Evolutionary conservation across 2,113 vertebrate species (phyloP), one percentile per base, ranked within the genome.

Genomic region (Podiceps cristatus): DNA sequence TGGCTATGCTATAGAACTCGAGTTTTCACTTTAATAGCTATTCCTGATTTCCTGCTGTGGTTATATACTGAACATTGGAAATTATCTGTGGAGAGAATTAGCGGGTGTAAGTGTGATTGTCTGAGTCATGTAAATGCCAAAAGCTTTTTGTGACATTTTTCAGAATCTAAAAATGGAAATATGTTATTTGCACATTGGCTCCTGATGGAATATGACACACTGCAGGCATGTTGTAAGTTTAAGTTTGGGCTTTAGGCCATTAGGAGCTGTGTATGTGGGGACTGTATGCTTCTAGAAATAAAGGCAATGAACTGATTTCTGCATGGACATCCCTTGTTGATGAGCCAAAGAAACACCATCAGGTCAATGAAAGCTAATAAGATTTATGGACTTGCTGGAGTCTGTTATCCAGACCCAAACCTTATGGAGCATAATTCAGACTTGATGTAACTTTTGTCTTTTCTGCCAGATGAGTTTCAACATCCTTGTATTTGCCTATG

Each of bases 71-170:
- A 98, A 97, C 80, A 95, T 96, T 97, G 97, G 96, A 98, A 98
- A 98, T 98, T 98, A 96, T 97, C 96, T 97, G 97, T 92, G 96
- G 97, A 94, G 96, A 97, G 97, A 98, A 98, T 98, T 98, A 98
- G 96, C 97, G 95, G 87, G 87, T 97, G 95, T 96, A 97, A 98
- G 95, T 88, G 56, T 92, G 96, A 97, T 92, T 95, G 75, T 95
- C 98, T 98, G 98, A 98, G 97, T 97, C 97, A 97, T 77, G 94
- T 98, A 98, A 98, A 98, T 98, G 97, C 96, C 97, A 98, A 98
- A 98, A 98, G 95, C 93, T 98, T 98, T 98, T 98, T 97, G 97
- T 98, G 98, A 98, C 96, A 98, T 98, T 98, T 98, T 98, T 98
- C 96, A 98, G 97, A 97, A 91, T 98, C 98, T 95, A 97, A 98